Evolutionary conservation across 2,888 invertebrate genomes (phyloP).

Genomic region (Limenitis camilla): DNA sequence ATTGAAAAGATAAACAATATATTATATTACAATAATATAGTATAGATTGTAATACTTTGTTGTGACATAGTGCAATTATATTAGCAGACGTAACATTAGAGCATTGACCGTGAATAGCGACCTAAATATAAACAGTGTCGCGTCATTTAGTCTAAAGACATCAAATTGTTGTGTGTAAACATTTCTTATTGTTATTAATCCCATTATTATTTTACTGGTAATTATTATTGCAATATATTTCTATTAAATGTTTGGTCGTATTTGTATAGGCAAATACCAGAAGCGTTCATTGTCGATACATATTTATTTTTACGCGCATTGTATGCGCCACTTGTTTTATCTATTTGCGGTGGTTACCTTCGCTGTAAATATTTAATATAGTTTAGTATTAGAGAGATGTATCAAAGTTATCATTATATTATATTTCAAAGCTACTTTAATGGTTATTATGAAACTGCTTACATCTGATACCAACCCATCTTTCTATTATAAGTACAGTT

Average conservation of each 20-base stretch:
- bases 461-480: too few relatives aligned
- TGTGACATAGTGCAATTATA: not conserved
- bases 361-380: not conserved
- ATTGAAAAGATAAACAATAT: too few relatives aligned
- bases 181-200: too few relatives aligned
- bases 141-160: not conserved
- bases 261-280: not conserved
- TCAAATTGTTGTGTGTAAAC: too few relatives aligned
- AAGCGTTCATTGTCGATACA: not conserved
- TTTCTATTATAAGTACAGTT: too few relatives aligned
- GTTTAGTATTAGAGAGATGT: too few relatives aligned
- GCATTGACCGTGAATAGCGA: conserved; percentile 2
- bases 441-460: too few relatives aligned
- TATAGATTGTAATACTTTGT: not conserved
- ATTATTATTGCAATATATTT: too few relatives aligned
- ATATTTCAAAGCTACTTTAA: too few relatives aligned
- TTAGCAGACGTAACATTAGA: conserved; percentile 3
- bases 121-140: not conserved
- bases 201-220: too few relatives aligned
- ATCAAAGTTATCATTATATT: too few relatives aligned
- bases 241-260: not conserved
- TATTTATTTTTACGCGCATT: not conserved
- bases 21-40: too few relatives aligned
- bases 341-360: not conserved
- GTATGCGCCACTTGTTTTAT: not conserved